These are phyloP conservation scores for Cochlearius cochlearius DNA, from an alignment of 2,113 vertebrate species.

Conservation along the genomic window DNA sequence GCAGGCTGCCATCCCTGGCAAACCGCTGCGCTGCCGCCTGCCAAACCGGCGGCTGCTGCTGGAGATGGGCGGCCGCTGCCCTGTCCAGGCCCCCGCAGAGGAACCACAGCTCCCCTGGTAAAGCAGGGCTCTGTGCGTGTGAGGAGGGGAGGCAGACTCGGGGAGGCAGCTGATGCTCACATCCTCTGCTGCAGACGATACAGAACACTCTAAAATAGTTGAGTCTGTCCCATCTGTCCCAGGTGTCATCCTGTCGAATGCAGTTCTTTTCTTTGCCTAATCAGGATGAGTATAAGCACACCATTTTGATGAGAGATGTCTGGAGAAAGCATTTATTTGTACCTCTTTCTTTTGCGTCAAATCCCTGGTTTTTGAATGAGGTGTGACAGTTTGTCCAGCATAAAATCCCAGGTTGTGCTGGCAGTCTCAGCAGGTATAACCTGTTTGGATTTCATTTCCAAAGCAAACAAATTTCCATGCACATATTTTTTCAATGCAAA, in stretches of 20 bases:
- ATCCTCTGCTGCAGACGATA: background rate
- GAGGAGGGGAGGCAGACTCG: background rate
- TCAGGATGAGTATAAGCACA: background rate
- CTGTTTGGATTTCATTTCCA: background rate
- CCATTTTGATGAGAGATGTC: background rate
- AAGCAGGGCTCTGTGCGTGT: background rate
- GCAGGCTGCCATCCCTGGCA: background rate
- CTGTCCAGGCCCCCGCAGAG: background rate
- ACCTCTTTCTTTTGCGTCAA: background rate
- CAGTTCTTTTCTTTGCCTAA: background rate
- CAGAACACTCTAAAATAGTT: background rate
- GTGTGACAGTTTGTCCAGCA: background rate
- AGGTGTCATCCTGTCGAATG: background rate
- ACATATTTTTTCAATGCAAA: background rate
- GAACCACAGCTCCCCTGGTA: background rate
- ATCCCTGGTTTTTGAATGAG: background rate
- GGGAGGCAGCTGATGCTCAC: background rate
- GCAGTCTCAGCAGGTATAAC: background rate
- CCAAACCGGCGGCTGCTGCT: background rate
- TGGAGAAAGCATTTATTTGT: background rate
- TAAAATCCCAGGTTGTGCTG: background rate
- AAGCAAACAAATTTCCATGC: background rate
- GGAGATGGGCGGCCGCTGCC: background rate
- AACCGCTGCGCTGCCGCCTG: background rate
- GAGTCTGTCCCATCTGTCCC: background rate